phyloP scores from a whole-genome alignment of 64 coral and sea anemone genomes.

The Dendrophyllia cribrosa region DNA sequence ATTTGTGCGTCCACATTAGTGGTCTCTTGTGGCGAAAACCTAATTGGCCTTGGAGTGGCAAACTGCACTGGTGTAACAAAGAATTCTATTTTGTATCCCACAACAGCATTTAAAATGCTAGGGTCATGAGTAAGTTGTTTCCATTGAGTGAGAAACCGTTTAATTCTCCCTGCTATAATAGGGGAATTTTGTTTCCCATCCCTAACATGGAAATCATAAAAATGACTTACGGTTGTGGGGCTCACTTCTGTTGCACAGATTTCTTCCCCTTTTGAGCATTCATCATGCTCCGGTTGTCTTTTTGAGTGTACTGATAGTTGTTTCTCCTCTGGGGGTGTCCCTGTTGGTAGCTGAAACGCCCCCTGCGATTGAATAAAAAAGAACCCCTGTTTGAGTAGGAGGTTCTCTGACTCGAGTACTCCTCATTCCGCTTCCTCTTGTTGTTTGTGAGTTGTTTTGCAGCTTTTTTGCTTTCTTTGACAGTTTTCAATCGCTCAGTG shows the following conservation, averaged over 20 bases:
- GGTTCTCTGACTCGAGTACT: too few species aligned
- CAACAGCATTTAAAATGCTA: constrained; percentile 13
- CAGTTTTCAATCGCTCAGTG: not conserved
- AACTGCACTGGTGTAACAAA: constrained; percentile 21
- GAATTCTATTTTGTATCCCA: constrained; percentile 51
- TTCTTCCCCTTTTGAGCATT: too few species aligned
- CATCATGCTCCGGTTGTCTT: too few species aligned
- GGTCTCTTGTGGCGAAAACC: constrained; percentile 3
- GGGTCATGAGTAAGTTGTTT: not conserved
- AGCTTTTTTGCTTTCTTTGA: not conserved
- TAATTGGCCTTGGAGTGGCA: constrained; percentile 17
- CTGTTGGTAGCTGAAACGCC: too few species aligned
- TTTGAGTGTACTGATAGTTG: too few species aligned
- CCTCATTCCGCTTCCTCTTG: too few species aligned
- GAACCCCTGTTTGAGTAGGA: too few species aligned
- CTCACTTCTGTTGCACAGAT: too few species aligned
- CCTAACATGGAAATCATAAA: not conserved
- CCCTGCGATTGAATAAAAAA: too few species aligned
- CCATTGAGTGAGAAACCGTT: not conserved
- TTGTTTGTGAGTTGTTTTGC: not conserved
- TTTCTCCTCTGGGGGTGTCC: too few species aligned
- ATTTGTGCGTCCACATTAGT: constrained; percentile 38
- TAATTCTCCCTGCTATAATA: not conserved
- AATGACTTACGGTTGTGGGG: constrained; percentile 24
- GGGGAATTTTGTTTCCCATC: not conserved